Conservation (phyloP, 2,113 vertebrate species). For the Passer montanus region DNA sequence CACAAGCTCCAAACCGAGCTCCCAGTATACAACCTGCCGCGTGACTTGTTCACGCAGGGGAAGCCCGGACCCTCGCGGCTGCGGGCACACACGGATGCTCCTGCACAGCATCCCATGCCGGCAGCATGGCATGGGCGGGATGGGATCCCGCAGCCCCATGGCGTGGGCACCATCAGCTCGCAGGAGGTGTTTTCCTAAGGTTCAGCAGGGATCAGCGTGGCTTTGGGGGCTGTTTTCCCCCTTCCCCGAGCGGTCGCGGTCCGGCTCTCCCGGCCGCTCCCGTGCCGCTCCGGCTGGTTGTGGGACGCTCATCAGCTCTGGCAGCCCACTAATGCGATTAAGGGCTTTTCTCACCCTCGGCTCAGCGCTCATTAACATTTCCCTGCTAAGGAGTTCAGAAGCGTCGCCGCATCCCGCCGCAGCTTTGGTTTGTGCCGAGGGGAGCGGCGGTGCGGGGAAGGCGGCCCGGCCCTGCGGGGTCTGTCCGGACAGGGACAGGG, state of each 20-base stretch:
- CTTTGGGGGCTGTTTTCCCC: not conserved
- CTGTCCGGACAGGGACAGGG: not conserved
- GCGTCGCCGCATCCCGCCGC: not conserved
- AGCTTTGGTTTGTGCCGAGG: not conserved
- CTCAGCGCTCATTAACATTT: not conserved
- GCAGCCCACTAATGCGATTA: not conserved
- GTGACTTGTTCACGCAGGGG: not conserved
- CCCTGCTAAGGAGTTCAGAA: not conserved
- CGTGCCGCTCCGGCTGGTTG: accelerated
- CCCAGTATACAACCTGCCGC: not conserved
- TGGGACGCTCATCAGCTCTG: not conserved
- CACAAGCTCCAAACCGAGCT: not conserved
- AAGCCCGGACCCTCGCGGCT: not conserved
- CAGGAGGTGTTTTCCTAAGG: not conserved
- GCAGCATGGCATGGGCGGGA: accelerated
- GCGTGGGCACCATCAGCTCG: accelerated
- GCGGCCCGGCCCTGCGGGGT: accelerated
- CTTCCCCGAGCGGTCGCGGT: accelerated
- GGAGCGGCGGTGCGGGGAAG: not conserved
- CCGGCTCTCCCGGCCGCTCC: accelerated
- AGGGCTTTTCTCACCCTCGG: not conserved
- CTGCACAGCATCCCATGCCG: not conserved
- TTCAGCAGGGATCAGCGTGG: not conserved
- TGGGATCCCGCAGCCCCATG: accelerated
- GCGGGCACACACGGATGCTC: accelerated